Evolutionary conservation across 2,113 vertebrate genomes (phyloP).

Genomic region (Syngnathoides biaculeatus): DNA sequence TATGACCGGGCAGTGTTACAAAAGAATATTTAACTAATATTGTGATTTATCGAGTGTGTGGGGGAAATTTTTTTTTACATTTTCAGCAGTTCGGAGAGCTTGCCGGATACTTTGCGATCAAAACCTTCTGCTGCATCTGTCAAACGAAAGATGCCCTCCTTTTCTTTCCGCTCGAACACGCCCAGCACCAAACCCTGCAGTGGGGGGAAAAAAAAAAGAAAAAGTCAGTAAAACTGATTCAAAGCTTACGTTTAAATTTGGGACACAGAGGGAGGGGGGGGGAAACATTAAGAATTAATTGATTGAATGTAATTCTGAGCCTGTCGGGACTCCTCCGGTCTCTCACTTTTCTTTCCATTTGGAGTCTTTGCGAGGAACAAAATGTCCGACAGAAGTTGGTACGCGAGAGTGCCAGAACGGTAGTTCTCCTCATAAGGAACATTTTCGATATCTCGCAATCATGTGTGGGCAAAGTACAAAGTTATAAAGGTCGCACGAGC

Average conservation of each 20-base stretch:
- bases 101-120: slow-evolving; percentile 80
- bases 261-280: not conserved
- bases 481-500: not conserved
- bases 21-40: not conserved
- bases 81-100: slow-evolving; percentile 79
- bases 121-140: slow-evolving; percentile 82
- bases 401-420: slow-evolving; percentile 14
- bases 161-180: slow-evolving; percentile 79
- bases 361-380: slow-evolving; percentile 50
- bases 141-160: slow-evolving; percentile 67
- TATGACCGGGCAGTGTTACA: too few species aligned
- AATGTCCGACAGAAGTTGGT: slow-evolving; percentile 52
- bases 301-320: not conserved
- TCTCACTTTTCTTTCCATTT: slow-evolving; percentile 66
- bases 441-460: slow-evolving; percentile 42
- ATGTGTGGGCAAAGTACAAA: not conserved
- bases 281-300: not conserved
- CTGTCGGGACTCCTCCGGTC: not conserved
- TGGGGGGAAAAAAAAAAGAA: not conserved
- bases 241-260: not conserved
- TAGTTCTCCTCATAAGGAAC: slow-evolving; percentile 52
- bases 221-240: not conserved
- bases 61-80: slow-evolving; percentile 75
- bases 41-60: not conserved
- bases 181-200: slow-evolving; percentile 88